Evolutionary conservation across 1,140 invertebrate genomes (phyloP).

Genomic region (Phymorhynchus buccinoides): DNA sequence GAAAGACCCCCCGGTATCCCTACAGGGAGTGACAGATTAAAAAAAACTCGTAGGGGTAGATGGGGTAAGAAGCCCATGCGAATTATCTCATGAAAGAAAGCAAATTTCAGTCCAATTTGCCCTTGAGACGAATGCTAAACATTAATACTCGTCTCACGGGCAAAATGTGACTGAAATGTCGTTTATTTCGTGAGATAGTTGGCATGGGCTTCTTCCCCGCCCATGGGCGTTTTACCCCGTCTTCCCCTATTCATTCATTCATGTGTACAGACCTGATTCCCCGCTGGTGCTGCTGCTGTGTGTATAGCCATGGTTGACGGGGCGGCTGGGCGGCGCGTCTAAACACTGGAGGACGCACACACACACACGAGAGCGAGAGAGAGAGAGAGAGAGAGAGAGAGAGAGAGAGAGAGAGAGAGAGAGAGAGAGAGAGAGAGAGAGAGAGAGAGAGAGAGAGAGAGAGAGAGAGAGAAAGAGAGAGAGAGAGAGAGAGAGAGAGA

Average conservation of each 20-base stretch:
- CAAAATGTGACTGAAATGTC: too few relatives aligned
- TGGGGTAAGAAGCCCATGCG: too few relatives aligned
- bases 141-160: too few relatives aligned
- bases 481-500: neutral
- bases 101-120: too few relatives aligned
- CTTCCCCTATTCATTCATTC: too few relatives aligned
- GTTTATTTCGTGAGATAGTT: too few relatives aligned
- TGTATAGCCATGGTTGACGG: conserved; percentile 64
- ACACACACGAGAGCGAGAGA: too few relatives aligned
- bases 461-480: neutral
- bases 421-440: conserved; percentile 3
- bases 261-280: neutral
- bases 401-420: conserved; percentile 23
- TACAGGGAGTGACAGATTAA: neutral
- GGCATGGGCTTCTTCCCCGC: too few relatives aligned
- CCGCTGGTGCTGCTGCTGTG: conserved; percentile 65
- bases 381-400: neutral
- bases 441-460: neutral
- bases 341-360: conserved; percentile 38
- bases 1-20: too few relatives aligned
- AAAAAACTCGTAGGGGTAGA: neutral
- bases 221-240: too few relatives aligned
- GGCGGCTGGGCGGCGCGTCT: conserved; percentile 56
- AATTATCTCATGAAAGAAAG: too few relatives aligned
- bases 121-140: too few relatives aligned